A percentile compares a stretch with the other conserved stretches of the same genome.
Evolutionary conservation across 2,797 vertebrate species (phyloP).

Genomic region (Poecile montanus): DNA sequence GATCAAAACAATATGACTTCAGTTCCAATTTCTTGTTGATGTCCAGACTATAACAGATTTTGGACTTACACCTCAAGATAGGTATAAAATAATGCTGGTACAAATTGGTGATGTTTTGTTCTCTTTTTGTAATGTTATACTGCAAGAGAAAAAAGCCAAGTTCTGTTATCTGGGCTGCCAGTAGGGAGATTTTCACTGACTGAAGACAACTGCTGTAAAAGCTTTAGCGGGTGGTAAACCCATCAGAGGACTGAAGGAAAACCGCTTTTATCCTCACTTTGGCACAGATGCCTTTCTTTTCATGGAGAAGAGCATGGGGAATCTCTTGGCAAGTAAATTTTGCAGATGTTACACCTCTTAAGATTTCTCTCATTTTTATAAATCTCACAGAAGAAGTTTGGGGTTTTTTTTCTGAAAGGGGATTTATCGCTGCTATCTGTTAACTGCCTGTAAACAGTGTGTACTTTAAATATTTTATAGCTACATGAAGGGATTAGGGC

Average conservation of each 20-base stretch:
- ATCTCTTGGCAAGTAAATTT: neutral
- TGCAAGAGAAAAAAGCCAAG: neutral
- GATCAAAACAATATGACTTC: neutral
- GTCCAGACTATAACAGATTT: neutral
- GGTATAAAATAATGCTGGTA: neutral
- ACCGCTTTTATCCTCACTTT: neutral
- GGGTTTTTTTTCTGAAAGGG: neutral
- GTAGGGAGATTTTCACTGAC: neutral
- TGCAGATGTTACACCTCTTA: neutral
- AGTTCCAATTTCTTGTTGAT: neutral
- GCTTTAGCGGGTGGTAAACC: neutral
- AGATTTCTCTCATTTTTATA: neutral
- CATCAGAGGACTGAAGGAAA: neutral
- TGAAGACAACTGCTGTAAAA: neutral
- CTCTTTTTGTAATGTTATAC: neutral
- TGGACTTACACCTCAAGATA: neutral
- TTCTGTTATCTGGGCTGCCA: neutral
- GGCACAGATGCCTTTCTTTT: neutral
- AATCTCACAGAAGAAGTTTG: neutral
- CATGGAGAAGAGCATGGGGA: neutral
- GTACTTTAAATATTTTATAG: conserved; percentile 23
- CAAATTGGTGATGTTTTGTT: neutral
- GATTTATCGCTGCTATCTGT: neutral
- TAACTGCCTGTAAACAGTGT: neutral
- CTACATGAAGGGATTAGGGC: neutral